Evolutionary conservation across 2,888 invertebrate genomes (phyloP).

Genomic region (Gasteruption jaculator): DNA sequence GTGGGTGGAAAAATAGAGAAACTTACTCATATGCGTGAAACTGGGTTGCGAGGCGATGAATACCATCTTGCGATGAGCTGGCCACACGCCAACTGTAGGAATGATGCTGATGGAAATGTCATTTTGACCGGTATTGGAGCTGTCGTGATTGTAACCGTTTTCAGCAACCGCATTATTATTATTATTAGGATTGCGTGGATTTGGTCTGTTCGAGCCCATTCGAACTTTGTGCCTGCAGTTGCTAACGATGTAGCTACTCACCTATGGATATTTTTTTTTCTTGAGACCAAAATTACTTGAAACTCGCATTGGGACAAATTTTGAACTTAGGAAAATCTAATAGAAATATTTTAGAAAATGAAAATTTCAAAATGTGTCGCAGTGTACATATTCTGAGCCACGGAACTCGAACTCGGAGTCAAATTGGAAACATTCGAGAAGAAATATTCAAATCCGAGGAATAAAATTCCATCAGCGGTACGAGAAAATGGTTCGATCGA

Average conservation of each 20-base stretch:
- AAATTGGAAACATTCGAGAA: too few relatives aligned
- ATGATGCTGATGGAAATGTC: constrained; percentile 45
- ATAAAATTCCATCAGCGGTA: too few relatives aligned
- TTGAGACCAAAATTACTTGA: background rate
- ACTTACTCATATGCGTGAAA: constrained; percentile 41
- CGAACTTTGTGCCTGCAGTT: constrained; percentile 38
- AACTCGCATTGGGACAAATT: background rate
- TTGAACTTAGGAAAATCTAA: too few relatives aligned
- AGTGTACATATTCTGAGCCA: too few relatives aligned
- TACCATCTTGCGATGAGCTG: constrained; percentile 41
- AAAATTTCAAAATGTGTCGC: too few relatives aligned
- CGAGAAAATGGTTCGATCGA: too few relatives aligned
- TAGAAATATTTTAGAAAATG: too few relatives aligned
- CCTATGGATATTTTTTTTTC: constrained; percentile 24
- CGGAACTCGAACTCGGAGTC: too few relatives aligned
- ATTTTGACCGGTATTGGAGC: constrained; percentile 26
- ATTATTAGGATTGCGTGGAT: too few relatives aligned
- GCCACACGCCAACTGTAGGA: constrained; percentile 37
- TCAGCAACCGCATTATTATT: too few relatives aligned
- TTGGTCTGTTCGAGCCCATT: constrained; percentile 27
- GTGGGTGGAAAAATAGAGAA: background rate
- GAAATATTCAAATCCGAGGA: too few relatives aligned
- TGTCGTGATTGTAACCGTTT: constrained; percentile 23
- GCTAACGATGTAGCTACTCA: constrained; percentile 38
- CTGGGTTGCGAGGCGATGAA: constrained; percentile 39